Base-by-base conservation (phyloP, 1,140 invertebrate species). In the Drosophila truncata region DNA sequence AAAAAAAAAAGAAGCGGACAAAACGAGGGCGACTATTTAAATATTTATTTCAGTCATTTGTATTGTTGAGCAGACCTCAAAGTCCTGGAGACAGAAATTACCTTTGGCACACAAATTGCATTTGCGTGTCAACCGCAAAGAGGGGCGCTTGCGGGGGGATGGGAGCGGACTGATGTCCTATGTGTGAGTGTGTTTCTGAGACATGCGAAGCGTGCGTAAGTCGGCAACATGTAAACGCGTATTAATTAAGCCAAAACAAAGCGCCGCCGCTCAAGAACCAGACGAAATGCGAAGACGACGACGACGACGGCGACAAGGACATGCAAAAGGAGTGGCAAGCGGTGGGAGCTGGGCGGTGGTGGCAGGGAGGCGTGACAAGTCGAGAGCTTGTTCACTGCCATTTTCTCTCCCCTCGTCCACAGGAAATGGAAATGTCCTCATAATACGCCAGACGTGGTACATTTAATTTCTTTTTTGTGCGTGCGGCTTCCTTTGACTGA, bases 161-260 rank as follows among this genome's bases (percentile, higher is more conserved):
- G 37, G 50, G 35, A 3, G 23, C 20, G n/a, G 23, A 31, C 52
- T 14, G 41, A 25, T 31, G 37, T 35, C 20, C 20, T 54, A 57
- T 29, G 41, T 60, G 37, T 23, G 47, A 41, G 62, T 31, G 13
- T 39, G 31, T 49, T n/a, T 31, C 49, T 54, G 60, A 41, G 31
- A 47, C 59, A 74, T 52, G 78, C 57, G 41, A 87, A 75, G 80
- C 80, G 61, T 87, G 71, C 66, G 70, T 83, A 73, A 65, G 63
- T 70, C 65, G 63, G 76, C 77, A 83, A 75, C 78, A 85, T 73
- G 69, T 78, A 86, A 87, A 77, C 70, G 81, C 78, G 78, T 90
- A 88, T 88, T 88, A 88, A 88, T 88, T 88, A 88, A 84, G 78
- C 73, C 76, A 57, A 87, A 87, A 84, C 84, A 78, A 78, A 78